phyloP scores from a whole-genome alignment of 2,113 vertebrate genomes.

The Phoenicopterus ruber region DNA sequence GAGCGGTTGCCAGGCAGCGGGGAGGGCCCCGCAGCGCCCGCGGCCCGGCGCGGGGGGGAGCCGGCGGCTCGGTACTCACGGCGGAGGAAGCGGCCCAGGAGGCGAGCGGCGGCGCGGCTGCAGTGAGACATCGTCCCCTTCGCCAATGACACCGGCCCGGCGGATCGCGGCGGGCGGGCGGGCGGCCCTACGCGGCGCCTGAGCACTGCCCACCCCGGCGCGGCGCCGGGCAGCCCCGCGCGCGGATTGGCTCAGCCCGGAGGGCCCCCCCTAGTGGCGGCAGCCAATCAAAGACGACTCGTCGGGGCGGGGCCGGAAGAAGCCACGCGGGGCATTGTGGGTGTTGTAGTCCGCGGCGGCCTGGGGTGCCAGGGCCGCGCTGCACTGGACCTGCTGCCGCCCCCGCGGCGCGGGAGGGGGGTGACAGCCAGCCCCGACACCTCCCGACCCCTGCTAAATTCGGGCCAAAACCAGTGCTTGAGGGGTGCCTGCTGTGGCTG shows the following conservation, averaged over 20 bases:
- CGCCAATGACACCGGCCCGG: neutral
- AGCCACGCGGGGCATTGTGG: neutral
- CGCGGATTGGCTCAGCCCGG: neutral
- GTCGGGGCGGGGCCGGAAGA: rapidly evolving
- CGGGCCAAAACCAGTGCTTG: rapidly evolving
- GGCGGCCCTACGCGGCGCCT: neutral
- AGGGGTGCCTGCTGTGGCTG: neutral
- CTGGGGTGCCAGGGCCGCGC: too few species aligned
- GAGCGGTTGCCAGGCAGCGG: neutral
- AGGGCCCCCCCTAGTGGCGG: rapidly evolving
- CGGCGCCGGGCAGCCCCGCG: neutral
- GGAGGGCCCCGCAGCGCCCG: neutral
- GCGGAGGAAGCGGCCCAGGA: constrained; percentile 25
- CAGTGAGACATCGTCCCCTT: constrained; percentile 34
- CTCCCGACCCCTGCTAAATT: too few species aligned
- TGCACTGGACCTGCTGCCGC: too few species aligned
- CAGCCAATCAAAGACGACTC: neutral
- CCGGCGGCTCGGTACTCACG: neutral
- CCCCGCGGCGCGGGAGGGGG: neutral
- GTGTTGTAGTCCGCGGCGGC: neutral
- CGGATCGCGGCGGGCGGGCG: neutral
- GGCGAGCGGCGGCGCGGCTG: neutral
- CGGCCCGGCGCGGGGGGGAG: neutral
- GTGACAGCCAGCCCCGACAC: neutral
- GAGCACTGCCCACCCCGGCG: neutral